phyloP scores from a whole-genome alignment of 2,888 invertebrate genomes.

The Rhyacophila evoluta region DNA sequence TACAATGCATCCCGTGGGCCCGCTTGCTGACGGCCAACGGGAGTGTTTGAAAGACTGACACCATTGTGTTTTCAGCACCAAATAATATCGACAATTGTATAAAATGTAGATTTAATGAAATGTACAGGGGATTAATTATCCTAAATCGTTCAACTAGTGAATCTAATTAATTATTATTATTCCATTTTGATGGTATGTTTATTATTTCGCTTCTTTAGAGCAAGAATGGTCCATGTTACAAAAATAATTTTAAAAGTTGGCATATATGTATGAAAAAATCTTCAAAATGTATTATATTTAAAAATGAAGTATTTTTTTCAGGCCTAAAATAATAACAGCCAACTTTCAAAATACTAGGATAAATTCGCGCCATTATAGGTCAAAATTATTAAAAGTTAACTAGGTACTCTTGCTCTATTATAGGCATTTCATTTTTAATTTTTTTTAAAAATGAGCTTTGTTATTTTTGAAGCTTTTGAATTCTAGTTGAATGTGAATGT shows the following conservation, averaged over 20 bases:
- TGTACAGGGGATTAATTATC: not conserved
- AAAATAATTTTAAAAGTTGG: too few relatives aligned
- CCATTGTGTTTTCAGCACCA: constrained; percentile 45
- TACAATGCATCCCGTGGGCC: not conserved
- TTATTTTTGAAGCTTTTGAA: constrained; percentile 2
- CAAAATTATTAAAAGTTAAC: too few relatives aligned
- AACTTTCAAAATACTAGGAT: too few relatives aligned
- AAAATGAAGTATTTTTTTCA: too few relatives aligned
- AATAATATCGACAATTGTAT: constrained; percentile 23
- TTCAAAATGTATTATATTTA: too few relatives aligned
- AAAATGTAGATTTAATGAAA: constrained; percentile 1
- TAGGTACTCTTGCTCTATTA: too few relatives aligned
- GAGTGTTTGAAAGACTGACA: constrained; percentile 41
- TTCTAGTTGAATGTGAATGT: not conserved
- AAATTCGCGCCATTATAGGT: too few relatives aligned
- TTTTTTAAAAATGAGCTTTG: not conserved
- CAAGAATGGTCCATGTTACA: too few relatives aligned
- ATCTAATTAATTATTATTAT: not conserved
- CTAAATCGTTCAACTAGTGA: not conserved
- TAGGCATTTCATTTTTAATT: not conserved
- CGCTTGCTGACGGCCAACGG: not conserved
- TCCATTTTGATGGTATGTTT: not conserved
- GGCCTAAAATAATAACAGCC: too few relatives aligned
- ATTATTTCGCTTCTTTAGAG: not conserved
- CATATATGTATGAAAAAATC: too few relatives aligned